Evolutionary conservation across 1,140 invertebrate genomes (phyloP).

Genomic region (Delia radicum): DNA sequence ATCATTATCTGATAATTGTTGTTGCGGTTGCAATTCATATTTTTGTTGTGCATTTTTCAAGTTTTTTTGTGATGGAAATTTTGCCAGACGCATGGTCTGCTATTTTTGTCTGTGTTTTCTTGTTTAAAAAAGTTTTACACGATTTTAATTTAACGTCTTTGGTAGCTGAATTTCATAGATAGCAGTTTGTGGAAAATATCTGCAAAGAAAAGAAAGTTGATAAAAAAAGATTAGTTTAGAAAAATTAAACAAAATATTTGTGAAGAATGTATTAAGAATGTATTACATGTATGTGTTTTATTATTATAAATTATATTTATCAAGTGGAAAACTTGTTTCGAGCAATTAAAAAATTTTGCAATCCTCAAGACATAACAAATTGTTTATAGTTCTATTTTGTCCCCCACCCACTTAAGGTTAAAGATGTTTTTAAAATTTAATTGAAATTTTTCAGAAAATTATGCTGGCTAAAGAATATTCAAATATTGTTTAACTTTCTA

Average conservation of each 20-base stretch:
- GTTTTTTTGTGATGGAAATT: constrained; percentile 40
- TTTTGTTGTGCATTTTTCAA: constrained; percentile 43
- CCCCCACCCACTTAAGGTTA: no score
- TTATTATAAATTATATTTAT: no score
- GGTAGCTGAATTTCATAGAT: background rate
- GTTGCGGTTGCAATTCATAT: constrained; percentile 35
- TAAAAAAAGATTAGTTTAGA: background rate
- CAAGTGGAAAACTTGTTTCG: no score
- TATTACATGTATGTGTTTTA: no score
- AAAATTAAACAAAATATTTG: background rate
- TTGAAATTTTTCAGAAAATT: no score
- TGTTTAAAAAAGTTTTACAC: background rate
- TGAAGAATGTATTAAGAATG: no score
- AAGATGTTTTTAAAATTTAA: no score
- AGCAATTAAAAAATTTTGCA: no score
- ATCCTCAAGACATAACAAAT: no score
- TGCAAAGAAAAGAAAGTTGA: background rate
- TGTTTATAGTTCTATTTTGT: no score
- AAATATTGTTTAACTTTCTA: no score
- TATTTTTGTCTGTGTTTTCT: background rate
- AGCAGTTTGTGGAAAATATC: constrained; percentile 1
- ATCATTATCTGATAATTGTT: constrained; percentile 25
- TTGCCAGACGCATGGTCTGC: constrained; percentile 49
- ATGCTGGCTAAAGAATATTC: no score
- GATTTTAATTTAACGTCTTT: background rate